Conservation (phyloP, 2,113 vertebrate species). For the Panthera leo region DNA sequence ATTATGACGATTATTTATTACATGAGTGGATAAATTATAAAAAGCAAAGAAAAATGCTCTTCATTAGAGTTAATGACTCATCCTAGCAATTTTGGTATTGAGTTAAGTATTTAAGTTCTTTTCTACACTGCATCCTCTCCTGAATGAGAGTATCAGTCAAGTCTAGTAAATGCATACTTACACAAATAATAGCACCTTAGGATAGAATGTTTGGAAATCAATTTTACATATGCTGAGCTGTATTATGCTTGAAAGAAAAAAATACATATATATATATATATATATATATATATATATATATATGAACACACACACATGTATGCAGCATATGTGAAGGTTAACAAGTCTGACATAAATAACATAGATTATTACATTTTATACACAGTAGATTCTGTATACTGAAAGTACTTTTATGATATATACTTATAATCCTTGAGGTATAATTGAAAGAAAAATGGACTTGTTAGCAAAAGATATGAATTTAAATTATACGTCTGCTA, state of each 20-base stretch:
- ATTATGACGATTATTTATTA: constrained; percentile 65
- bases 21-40: constrained; percentile 49
- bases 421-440: neutral
- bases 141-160: neutral
- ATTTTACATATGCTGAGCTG: neutral
- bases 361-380: neutral
- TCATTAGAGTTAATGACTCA: constrained; percentile 58
- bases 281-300: neutral
- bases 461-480: neutral
- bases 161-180: neutral
- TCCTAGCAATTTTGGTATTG: constrained; percentile 47
- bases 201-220: neutral
- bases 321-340: neutral
- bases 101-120: constrained; percentile 37
- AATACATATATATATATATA: neutral
- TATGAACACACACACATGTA: neutral
- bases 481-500: neutral
- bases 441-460: neutral
- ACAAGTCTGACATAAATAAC: neutral
- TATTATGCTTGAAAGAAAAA: neutral
- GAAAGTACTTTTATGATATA: neutral
- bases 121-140: neutral
- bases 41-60: constrained; percentile 18
- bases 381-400: neutral
- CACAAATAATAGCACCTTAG: neutral